phyloP scores from a whole-genome alignment of 2,113 vertebrate genomes.

The Etheostoma spectabile region DNA sequence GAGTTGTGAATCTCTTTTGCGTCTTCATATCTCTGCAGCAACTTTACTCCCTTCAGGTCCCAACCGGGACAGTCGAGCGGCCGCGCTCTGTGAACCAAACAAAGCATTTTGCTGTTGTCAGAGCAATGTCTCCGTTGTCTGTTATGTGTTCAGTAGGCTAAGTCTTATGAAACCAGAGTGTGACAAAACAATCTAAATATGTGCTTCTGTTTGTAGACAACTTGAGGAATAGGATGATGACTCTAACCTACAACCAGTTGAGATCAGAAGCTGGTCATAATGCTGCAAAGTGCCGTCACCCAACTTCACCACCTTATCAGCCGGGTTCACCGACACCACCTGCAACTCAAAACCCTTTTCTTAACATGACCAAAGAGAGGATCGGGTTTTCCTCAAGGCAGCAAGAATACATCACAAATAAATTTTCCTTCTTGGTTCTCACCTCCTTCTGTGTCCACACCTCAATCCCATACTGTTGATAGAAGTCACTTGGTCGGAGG shows the following conservation, averaged over 20 bases:
- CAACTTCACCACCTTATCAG: constrained; percentile 80
- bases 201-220: not conserved
- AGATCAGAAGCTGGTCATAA: constrained; percentile 88
- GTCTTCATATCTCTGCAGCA: constrained; percentile 85
- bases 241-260: constrained; percentile 88
- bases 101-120: not conserved
- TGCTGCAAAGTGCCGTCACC: constrained; percentile 80
- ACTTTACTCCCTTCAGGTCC: constrained; percentile 84
- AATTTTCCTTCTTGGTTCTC: not conserved
- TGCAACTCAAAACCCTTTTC: constrained; percentile 53
- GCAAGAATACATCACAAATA: not conserved
- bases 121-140: not conserved
- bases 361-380: not conserved
- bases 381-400: not conserved
- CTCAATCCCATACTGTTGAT: constrained; percentile 83
- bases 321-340: constrained; percentile 83
- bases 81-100: constrained; percentile 78
- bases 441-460: constrained; percentile 88
- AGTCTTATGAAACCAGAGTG: not conserved
- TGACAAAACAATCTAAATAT: not conserved
- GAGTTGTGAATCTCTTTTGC: constrained; percentile 83
- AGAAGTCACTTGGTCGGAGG: constrained; percentile 86
- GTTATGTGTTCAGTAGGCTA: not conserved
- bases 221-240: not conserved
- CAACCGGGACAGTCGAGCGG: constrained; percentile 83